Percentiles rank a stretch among this genome's conserved stretches.
These are phyloP conservation scores for Zoanthus sansibaricus DNA, from an alignment of 92 coral and sea anemone genomes.

Conservation along the genomic window DNA sequence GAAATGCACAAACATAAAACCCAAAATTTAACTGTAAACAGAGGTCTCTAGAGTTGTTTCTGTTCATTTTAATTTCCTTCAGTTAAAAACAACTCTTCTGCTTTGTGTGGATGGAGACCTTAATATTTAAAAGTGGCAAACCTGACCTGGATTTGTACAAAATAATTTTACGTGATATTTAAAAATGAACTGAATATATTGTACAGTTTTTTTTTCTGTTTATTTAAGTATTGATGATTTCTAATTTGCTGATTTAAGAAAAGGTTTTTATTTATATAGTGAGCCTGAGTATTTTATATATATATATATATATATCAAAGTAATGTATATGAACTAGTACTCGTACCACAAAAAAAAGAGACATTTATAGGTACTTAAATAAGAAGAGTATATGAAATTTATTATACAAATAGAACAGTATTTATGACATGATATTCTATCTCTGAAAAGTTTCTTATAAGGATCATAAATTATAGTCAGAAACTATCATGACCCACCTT, in stretches of 20 bases:
- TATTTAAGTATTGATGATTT: not conserved
- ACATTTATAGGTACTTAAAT: conserved; percentile 4
- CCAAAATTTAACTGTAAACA: not conserved
- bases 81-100: not conserved
- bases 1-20: not conserved
- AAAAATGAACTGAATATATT: not conserved
- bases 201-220: not conserved
- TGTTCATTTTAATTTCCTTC: not conserved
- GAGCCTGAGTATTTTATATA: not conserved
- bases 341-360: conserved; percentile 4
- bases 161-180: not conserved
- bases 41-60: not conserved
- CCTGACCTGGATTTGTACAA: not conserved
- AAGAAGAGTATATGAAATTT: conserved; percentile 1
- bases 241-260: not conserved
- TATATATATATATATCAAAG: not conserved
- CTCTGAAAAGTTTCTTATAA: conserved; percentile 22
- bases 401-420: conserved; percentile 3
- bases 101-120: not conserved
- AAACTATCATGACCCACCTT: conserved; percentile 9
- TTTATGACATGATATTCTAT: conserved; percentile 1
- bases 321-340: not conserved
- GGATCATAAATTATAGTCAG: not conserved
- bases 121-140: not conserved
- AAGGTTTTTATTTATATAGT: not conserved